Evolutionary conservation across 92 coral and sea anemone species (phyloP).

Genomic region (Chrysogorgia sp.): DNA sequence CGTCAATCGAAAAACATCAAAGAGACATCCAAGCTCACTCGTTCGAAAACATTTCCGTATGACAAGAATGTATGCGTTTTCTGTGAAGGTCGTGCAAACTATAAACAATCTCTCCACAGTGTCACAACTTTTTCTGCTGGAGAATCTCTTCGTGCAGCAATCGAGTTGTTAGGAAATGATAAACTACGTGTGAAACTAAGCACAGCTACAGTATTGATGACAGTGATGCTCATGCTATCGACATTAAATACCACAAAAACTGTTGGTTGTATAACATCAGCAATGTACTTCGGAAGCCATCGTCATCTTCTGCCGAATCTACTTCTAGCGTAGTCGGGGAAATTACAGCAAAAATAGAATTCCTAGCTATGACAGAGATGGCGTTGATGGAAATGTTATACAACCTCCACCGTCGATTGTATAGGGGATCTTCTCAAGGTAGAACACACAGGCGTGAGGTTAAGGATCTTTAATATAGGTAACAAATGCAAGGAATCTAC

Average conservation of each 20-base stretch:
- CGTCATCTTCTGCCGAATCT: slow-evolving; percentile 24
- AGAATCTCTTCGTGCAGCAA: slow-evolving; percentile 55
- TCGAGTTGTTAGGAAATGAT: slow-evolving; percentile 48
- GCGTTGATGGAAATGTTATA: slow-evolving; percentile 48
- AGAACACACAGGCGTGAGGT: no score
- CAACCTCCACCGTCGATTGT: no score
- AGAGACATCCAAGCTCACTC: slow-evolving; percentile 51
- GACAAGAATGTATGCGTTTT: slow-evolving; percentile 66
- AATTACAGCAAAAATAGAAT: slow-evolving; percentile 69
- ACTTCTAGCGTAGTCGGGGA: slow-evolving; percentile 43
- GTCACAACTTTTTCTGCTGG: slow-evolving; percentile 62
- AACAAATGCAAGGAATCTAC: no score
- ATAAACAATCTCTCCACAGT: slow-evolving; percentile 51
- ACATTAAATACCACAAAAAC: slow-evolving; percentile 61
- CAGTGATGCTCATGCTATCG: slow-evolving; percentile 69
- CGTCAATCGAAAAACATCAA: no score
- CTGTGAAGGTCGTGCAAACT: slow-evolving; percentile 63
- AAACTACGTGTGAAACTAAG: slow-evolving; percentile 56
- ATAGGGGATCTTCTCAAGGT: no score
- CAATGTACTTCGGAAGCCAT: slow-evolving; percentile 59
- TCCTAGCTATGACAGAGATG: slow-evolving; percentile 47
- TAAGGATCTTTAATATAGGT: no score
- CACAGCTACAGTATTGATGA: slow-evolving; percentile 66
- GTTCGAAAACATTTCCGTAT: slow-evolving; percentile 68
- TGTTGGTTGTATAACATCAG: slow-evolving; percentile 67